Evolutionary conservation across 2,888 invertebrate genomes (phyloP).

Genomic region (Drosophila monieri): DNA sequence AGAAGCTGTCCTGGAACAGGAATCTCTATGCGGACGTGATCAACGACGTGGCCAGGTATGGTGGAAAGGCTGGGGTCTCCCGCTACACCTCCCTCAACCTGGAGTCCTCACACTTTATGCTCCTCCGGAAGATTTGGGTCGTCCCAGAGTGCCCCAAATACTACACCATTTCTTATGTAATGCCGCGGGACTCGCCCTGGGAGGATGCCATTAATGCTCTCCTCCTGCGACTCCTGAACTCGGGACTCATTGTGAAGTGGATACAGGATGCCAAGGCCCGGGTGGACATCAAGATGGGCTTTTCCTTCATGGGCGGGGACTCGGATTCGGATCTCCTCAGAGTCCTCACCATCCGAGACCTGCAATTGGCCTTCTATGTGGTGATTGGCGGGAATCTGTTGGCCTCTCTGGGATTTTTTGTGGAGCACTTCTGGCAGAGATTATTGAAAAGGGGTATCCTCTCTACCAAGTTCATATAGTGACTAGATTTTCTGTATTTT

Average conservation of each 20-base stretch:
- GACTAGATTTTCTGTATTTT: too few species aligned
- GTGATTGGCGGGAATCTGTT: slow-evolving; percentile 76
- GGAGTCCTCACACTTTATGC: slow-evolving; percentile 73
- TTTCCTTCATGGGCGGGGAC: slow-evolving; percentile 3
- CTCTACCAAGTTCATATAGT: too few species aligned
- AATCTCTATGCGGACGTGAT: slow-evolving; percentile 75
- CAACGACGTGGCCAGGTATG: slow-evolving; percentile 64
- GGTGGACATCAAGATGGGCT: slow-evolving; percentile 56
- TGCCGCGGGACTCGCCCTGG: slow-evolving; percentile 82
- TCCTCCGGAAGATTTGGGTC: slow-evolving; percentile 73
- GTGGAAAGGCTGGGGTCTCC: slow-evolving; percentile 80
- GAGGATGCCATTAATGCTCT: slow-evolving; percentile 79
- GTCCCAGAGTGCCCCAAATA: slow-evolving; percentile 83
- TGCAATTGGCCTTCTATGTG: slow-evolving; percentile 83
- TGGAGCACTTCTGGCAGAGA: slow-evolving; percentile 52
- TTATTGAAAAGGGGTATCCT: not conserved
- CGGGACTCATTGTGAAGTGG: slow-evolving; percentile 83
- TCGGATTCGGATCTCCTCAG: slow-evolving; percentile 58
- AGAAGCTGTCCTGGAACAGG: slow-evolving; percentile 67
- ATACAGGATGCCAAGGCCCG: slow-evolving; percentile 76
- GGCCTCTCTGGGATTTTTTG: slow-evolving; percentile 55
- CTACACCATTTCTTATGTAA: slow-evolving; percentile 82
- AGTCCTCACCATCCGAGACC: slow-evolving; percentile 79
- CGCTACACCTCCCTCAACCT: slow-evolving; percentile 77
- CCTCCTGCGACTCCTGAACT: slow-evolving; percentile 74